Evolutionary conservation across 2,888 invertebrate genomes (phyloP).

Genomic region (Myathropa florea): DNA sequence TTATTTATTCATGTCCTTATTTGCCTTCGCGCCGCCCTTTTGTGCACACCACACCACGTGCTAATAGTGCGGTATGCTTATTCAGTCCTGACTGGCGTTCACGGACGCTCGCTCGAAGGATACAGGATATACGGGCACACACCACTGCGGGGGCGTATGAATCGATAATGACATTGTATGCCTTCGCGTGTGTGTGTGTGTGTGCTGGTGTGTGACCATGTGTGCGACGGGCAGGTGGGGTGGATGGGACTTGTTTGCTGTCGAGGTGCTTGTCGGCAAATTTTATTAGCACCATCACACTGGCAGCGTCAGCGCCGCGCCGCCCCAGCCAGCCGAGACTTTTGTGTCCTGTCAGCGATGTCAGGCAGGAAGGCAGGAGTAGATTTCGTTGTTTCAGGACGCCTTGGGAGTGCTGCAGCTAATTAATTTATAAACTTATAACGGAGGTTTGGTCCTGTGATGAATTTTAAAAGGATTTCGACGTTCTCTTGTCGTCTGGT

Average conservation of each 20-base stretch:
- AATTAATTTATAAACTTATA: conserved; percentile 59
- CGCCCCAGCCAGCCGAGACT: not conserved
- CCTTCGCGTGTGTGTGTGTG: conserved; percentile 2
- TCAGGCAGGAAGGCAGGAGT: conserved; percentile 13
- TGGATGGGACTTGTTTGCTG: conserved; percentile 9
- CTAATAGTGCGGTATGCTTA: conserved; percentile 35
- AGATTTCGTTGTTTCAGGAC: conserved; percentile 39
- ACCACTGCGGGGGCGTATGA: conserved; percentile 21
- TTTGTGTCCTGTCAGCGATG: not conserved
- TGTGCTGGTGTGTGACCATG: not conserved
- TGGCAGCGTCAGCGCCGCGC: not conserved
- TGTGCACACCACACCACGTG: conserved; percentile 29
- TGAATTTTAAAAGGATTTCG: conserved; percentile 55
- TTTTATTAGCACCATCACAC: conserved; percentile 39
- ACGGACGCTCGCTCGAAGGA: not conserved
- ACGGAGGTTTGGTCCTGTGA: conserved; percentile 22
- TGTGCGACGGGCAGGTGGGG: not conserved
- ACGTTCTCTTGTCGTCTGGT: conserved; percentile 11
- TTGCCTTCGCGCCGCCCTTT: conserved; percentile 38
- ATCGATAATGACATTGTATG: conserved; percentile 52
- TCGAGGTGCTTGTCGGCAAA: conserved; percentile 30
- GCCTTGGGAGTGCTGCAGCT: conserved; percentile 30
- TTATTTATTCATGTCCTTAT: conserved; percentile 49
- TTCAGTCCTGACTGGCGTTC: not conserved
- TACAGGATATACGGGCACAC: not conserved